Conservation (phyloP, 2,113 vertebrate species). For the Butastur rufipennis region DNA sequence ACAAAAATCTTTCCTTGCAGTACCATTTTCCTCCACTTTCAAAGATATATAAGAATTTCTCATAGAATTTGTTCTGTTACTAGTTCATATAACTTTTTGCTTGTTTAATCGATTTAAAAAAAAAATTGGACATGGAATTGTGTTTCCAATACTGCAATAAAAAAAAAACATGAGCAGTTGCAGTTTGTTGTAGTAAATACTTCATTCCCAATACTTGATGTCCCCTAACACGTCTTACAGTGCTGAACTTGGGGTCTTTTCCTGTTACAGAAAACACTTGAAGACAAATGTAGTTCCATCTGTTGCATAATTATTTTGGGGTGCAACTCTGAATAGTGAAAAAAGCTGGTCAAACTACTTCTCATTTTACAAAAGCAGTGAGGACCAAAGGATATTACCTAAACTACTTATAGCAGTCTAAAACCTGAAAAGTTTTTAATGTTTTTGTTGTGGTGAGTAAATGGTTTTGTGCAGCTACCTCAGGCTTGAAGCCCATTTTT, state of each 20-base stretch:
- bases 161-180: not conserved
- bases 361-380: not conserved
- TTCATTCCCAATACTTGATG: not conserved
- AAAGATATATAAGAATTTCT: not conserved
- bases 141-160: not conserved
- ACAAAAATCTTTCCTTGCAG: not conserved
- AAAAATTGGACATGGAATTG: fast-evolving
- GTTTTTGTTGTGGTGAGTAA: not conserved
- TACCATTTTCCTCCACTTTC: not conserved
- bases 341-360: not conserved
- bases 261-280: not conserved
- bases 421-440: not conserved
- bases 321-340: not conserved
- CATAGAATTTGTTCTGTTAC: not conserved
- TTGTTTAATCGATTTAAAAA: not conserved
- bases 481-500: not conserved
- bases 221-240: not conserved
- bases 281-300: not conserved
- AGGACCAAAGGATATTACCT: not conserved
- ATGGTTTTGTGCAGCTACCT: not conserved
- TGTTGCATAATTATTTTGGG: not conserved
- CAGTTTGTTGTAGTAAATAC: not conserved
- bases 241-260: not conserved
- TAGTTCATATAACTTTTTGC: not conserved
- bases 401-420: not conserved